Evolutionary conservation across 2,113 vertebrate species (phyloP), one percentile per base, ranked within the genome.

Genomic region (Gobiocypris rarus): DNA sequence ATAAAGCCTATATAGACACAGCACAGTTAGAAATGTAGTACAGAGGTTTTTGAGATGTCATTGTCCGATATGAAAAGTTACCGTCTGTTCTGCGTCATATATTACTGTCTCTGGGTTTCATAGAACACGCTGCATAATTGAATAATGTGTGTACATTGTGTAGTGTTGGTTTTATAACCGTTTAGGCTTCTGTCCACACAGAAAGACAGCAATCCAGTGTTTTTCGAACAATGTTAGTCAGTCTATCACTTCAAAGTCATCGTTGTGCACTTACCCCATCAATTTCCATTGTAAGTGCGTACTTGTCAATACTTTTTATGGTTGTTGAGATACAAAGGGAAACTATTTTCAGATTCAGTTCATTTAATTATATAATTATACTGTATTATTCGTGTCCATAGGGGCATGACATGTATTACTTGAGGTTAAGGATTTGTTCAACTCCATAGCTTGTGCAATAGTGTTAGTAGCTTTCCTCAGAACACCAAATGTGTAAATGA

Each of bases 361-460:
- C 4, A 24, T n/a, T 54, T 54, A 31, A 65, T 15, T 71, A 31
- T 31, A 31, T 1, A n/a, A 3, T 3, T 31, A 28, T 19, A 24
- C 71, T 48, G 11, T 48, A 45, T 45, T 3, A 14, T 50, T 48
- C 7, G n/a, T 43, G 19, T 73, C 13, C 5, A 0, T 45, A 50
- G 43, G 17, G 43, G 41, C 43, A 22, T 48, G 10, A 26, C 26
- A 73, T 48, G 0, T 24, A 26, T 48, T 45, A 73, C 5, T 1
- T 73, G 24, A 73, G 70, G 70, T 73, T n/a, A 45, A 73, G 41
- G 74, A 19, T 56, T 75, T 31, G 26, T 54, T 75, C 28, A 56
- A 76, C 56, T 58, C 50, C 19, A 3, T 58, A 58, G 13, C 26
- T 26, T 73, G n/a, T 4, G n/a, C 9, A 48, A n/a, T 26, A 8